Conservation (phyloP, 2,888 invertebrate species). For the Palloptera scutellata region DNA sequence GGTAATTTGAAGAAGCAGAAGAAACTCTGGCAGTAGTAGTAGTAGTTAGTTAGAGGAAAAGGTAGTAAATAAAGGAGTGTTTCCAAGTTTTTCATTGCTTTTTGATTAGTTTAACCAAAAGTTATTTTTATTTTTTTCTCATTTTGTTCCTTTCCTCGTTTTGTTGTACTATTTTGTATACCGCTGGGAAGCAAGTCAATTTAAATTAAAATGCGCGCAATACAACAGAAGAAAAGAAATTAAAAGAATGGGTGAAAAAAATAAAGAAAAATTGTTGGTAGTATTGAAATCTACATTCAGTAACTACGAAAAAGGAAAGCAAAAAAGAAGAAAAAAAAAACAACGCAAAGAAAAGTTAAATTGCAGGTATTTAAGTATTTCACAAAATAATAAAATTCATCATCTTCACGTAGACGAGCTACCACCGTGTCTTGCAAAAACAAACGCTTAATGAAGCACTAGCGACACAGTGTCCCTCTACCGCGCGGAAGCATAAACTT, state of each 20-base stretch:
- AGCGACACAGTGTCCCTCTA: neutral
- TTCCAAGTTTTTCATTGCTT: conserved; percentile 52
- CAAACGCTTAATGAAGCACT: conserved; percentile 41
- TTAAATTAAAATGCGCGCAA: conserved; percentile 43
- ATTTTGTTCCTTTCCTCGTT: conserved; percentile 30
- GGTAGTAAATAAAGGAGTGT: neutral
- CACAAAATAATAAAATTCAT: conserved; percentile 49
- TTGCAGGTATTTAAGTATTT: conserved; percentile 61
- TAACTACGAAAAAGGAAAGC: too few species aligned
- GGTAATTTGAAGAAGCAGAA: too few species aligned
- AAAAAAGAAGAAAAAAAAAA: too few species aligned
- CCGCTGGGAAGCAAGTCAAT: conserved; percentile 39
- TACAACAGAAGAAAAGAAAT: conserved; percentile 23
- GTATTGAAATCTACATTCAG: conserved; percentile 38
- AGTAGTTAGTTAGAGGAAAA: neutral
- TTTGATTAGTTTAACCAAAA: conserved; percentile 51
- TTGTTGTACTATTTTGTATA: conserved; percentile 31
- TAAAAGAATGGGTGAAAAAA: conserved; percentile 10
- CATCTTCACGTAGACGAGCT: conserved; percentile 33
- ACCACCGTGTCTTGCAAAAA: conserved; percentile 28
- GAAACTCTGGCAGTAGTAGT: neutral
- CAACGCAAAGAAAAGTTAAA: conserved; percentile 49
- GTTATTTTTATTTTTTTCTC: conserved; percentile 34
- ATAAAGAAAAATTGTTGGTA: conserved; percentile 27
- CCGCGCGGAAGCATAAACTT: neutral